Conservation (phyloP, 2,888 invertebrate species). For the Pharmacophagus antenor region DNA sequence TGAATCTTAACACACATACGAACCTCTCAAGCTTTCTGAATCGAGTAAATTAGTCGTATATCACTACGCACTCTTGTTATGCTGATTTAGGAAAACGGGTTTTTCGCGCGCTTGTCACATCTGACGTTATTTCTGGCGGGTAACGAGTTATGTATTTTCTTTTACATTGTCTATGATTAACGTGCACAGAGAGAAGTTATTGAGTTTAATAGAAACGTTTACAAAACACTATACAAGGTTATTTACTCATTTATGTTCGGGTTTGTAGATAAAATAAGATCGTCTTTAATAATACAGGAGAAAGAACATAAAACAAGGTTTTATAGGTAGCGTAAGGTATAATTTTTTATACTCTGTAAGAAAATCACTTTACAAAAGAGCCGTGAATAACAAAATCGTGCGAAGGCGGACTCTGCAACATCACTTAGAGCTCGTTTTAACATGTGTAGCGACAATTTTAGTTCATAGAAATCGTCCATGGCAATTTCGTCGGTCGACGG, state of each 20-base stretch:
- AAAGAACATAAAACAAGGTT: neutral
- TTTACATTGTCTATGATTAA: too few species aligned
- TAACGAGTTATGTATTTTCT: too few species aligned
- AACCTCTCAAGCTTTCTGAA: slow-evolving; percentile 18
- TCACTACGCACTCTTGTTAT: slow-evolving; percentile 16
- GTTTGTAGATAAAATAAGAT: neutral
- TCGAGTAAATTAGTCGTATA: slow-evolving; percentile 16
- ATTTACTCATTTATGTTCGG: neutral
- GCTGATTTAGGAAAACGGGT: slow-evolving; percentile 9
- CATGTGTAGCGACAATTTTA: slow-evolving; percentile 57
- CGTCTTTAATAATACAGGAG: neutral
- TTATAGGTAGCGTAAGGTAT: neutral
- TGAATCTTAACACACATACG: slow-evolving; percentile 19
- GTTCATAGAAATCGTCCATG: slow-evolving; percentile 47
- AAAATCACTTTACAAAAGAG: neutral
- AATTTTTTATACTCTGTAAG: neutral
- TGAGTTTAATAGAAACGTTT: too few species aligned
- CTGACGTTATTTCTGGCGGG: too few species aligned
- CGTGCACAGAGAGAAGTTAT: too few species aligned
- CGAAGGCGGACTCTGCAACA: neutral
- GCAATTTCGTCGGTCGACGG: slow-evolving; percentile 36
- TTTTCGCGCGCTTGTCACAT: slow-evolving; percentile 20
- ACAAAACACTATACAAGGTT: neutral
- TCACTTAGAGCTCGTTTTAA: slow-evolving; percentile 9
- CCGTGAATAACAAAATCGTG: neutral